phyloP scores from a whole-genome alignment of 2,113 vertebrate species.

The Australoheros scitulus region DNA sequence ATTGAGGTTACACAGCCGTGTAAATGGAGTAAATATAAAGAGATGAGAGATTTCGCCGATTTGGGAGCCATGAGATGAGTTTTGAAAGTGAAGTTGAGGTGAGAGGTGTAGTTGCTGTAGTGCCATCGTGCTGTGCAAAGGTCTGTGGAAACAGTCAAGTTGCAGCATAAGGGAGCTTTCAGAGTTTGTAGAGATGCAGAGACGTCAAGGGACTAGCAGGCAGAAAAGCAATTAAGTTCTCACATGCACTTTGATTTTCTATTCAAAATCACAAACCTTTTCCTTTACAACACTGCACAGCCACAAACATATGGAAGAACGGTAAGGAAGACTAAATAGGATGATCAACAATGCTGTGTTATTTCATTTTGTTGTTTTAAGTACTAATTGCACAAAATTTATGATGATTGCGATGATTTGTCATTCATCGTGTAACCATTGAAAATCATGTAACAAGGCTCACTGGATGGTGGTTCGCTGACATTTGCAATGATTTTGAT shows the following conservation, averaged over 20 bases:
- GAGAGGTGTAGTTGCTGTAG: background rate
- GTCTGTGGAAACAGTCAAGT: conserved; percentile 8
- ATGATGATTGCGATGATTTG: conserved; percentile 8
- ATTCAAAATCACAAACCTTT: conserved; percentile 19
- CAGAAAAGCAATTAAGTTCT: conserved; percentile 29
- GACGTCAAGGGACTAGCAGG: conserved; percentile 19
- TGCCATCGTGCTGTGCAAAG: background rate
- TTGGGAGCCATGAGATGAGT: background rate
- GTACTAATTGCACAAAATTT: background rate
- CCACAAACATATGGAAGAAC: background rate
- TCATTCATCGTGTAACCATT: conserved; percentile 7
- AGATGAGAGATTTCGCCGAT: conserved; percentile 21
- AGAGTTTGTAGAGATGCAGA: conserved; percentile 4
- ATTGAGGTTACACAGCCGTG: background rate
- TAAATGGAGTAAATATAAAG: conserved; percentile 7
- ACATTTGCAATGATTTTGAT: conserved; percentile 11
- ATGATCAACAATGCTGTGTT: background rate
- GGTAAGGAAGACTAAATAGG: background rate
- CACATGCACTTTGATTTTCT: conserved; percentile 24
- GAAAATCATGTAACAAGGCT: conserved; percentile 24
- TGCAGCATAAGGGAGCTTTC: background rate
- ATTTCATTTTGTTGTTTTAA: conserved; percentile 14
- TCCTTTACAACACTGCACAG: background rate
- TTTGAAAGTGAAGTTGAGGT: conserved; percentile 11
- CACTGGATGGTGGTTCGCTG: conserved; percentile 20